Conservation (phyloP, 2,888 invertebrate genomes). For the Hydraecia micacea region DNA sequence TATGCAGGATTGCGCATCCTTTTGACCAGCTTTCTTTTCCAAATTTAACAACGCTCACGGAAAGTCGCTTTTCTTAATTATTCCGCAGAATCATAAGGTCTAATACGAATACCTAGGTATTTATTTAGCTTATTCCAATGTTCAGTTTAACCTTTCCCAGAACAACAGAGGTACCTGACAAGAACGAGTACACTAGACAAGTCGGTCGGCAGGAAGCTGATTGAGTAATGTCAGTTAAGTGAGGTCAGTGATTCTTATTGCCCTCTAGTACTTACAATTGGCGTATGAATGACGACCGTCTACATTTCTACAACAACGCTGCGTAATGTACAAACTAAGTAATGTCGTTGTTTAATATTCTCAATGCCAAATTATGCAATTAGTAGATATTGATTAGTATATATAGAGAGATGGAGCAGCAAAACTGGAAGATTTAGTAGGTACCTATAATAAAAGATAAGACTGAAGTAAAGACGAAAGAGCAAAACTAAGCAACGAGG, state of each 20-base stretch:
- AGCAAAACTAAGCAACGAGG: neutral
- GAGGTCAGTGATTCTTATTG: constrained; percentile 83
- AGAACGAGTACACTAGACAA: constrained; percentile 53
- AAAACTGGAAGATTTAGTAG: neutral
- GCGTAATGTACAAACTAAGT: neutral
- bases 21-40: neutral
- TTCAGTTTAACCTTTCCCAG: constrained; percentile 15
- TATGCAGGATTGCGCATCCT: neutral
- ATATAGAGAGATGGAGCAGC: neutral
- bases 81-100: no score
- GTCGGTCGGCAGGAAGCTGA: constrained; percentile 72
- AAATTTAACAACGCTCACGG: neutral
- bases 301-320: constrained; percentile 33
- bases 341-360: neutral
- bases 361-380: constrained; percentile 2
- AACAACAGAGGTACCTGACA: constrained; percentile 30
- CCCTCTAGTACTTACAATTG: constrained; percentile 77
- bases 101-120: neutral
- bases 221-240: constrained; percentile 80
- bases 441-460: neutral
- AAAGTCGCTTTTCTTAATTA: neutral
- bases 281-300: constrained; percentile 62
- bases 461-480: neutral
- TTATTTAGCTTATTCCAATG: neutral
- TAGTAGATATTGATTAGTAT: neutral